Evolutionary conservation across 2,888 invertebrate genomes (phyloP), one percentile per base, ranked within the genome.

Genomic region (Celastrina argiolus): DNA sequence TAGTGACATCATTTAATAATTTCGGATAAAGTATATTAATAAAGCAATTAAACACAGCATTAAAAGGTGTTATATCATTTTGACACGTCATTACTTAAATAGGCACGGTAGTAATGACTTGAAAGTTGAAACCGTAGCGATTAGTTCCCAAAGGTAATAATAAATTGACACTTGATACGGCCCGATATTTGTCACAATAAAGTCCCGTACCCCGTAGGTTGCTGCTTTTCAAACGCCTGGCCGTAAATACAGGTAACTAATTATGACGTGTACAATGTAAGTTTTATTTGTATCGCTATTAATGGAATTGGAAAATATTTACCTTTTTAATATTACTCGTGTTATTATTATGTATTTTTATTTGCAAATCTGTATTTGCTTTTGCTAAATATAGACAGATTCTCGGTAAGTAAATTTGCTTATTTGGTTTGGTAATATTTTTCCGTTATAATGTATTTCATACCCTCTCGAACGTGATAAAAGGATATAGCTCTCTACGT

Each of bases 111-210:
- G 68, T 68, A 42, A 63, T 56, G 34, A 41, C 31, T 41, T 39
- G 67, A 63, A 67, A 66, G 64, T 65, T 59, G 45, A 66, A 66
- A 69, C 59, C 63, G 51, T 26, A 12, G 56, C 66, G 66, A 68
- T 69, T 69, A 68, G 67, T 61, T 18, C 68, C 64, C 67, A 67
- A 14, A 66, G 66, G 59, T 73, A 70, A 69, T 68, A 72, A 69
- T 73, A 73, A 72, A 72, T 73, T 72, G 73, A 69, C 65, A 72
- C 71, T 64, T 70, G 70, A 72, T 69, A 68, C 68, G 58, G 69
- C 36, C 51, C 63, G 65, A 63, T 69, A 68, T 68, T 70, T 69
- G 68, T 71, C 68, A 67, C 67, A 68, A 67, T 71, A 68, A 69
- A 70, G 63, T 69, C 66, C 42, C 31, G 34, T 56, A 34, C 56